Percentiles rank a stretch among this genome's conserved stretches.
phyloP scores from a whole-genome alignment of 2,888 invertebrate genomes.

The Ichneumon xanthorius region DNA sequence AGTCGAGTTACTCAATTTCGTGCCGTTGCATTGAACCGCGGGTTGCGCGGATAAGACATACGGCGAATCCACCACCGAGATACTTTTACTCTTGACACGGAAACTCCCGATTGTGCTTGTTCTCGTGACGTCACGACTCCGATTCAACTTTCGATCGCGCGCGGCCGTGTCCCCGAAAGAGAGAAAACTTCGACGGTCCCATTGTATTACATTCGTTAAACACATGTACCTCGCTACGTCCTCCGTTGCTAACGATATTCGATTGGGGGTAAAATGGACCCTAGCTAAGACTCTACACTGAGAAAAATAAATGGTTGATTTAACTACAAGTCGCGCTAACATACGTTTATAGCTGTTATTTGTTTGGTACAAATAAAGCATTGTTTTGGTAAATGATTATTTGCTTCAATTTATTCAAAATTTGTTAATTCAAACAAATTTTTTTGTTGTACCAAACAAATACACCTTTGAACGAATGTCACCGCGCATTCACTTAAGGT shows the following conservation, averaged over 20 bases:
- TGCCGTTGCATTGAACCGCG: conserved; percentile 43
- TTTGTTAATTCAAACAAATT: no score
- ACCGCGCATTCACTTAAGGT: no score
- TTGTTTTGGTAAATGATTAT: no score
- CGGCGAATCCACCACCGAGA: conserved; percentile 40
- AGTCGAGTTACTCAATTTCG: conserved; percentile 50
- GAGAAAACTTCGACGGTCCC: not conserved
- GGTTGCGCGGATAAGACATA: conserved; percentile 14
- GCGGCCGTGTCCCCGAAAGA: not conserved
- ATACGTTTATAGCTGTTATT: no score
- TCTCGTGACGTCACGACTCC: conserved; percentile 42
- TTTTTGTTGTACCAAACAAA: no score
- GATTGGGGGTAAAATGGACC: not conserved
- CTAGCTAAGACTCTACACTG: not conserved
- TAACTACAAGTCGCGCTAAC: no score
- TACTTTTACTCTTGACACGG: conserved; percentile 61
- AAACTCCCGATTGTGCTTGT: conserved; percentile 34
- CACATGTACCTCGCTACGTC: not conserved
- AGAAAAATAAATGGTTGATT: no score
- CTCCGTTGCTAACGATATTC: not conserved
- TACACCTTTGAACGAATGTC: no score
- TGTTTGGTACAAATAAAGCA: no score
- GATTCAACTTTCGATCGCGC: conserved; percentile 50
- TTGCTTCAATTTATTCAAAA: no score
- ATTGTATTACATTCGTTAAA: not conserved